phyloP scores from a whole-genome alignment of 2,113 vertebrate genomes.

The Pundamilia nyererei region DNA sequence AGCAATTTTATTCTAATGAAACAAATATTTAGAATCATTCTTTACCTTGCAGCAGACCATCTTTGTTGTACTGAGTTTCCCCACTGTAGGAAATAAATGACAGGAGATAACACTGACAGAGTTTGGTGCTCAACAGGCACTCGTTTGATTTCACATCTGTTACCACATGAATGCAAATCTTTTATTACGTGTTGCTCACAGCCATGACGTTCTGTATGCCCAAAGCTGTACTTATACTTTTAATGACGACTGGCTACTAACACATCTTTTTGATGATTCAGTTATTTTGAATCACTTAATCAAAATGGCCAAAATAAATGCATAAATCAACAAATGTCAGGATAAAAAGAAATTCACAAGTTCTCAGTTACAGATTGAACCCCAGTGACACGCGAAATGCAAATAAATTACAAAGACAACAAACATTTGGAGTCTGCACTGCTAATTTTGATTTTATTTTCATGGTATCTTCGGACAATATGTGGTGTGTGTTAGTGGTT shows the following conservation, averaged over 20 bases:
- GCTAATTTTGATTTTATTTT: neutral
- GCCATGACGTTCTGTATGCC: neutral
- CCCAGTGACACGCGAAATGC: rapidly evolving
- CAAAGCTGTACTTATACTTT: neutral
- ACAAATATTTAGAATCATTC: neutral
- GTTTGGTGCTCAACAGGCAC: neutral
- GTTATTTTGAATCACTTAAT: neutral
- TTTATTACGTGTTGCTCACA: neutral
- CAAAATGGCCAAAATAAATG: neutral
- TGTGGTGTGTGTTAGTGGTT: neutral
- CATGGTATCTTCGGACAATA: neutral
- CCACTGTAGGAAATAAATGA: slow-evolving; percentile 71
- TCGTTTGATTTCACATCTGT: neutral
- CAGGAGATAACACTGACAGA: neutral
- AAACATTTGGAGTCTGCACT: neutral
- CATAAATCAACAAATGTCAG: neutral
- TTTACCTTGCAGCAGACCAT: slow-evolving; percentile 88
- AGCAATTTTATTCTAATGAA: neutral
- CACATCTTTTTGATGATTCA: neutral
- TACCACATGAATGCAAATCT: neutral
- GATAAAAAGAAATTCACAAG: neutral
- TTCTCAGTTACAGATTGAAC: neutral
- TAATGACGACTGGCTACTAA: neutral
- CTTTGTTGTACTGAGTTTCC: slow-evolving; percentile 89
- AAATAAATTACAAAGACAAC: neutral